Evolutionary conservation across 2,113 vertebrate species (phyloP).

Genomic region (Poicephalus meyeri): DNA sequence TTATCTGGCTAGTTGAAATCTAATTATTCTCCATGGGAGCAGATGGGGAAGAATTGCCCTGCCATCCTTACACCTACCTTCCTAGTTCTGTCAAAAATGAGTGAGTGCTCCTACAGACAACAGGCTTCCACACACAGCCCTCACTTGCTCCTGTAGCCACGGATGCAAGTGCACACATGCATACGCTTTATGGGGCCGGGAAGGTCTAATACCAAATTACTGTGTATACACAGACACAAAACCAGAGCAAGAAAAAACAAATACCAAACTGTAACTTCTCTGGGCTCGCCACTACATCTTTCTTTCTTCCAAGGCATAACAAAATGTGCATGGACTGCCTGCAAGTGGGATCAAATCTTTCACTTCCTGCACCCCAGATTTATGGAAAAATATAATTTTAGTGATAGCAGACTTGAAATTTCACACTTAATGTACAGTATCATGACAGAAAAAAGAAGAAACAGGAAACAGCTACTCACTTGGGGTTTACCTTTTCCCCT

Average conservation of each 20-base stretch:
- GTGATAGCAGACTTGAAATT: neutral
- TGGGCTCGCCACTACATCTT: neutral
- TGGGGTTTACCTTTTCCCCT: slow-evolving; percentile 93
- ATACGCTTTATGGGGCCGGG: neutral
- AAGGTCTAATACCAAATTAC: neutral
- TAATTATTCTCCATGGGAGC: neutral
- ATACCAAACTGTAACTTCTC: neutral
- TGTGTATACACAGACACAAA: neutral
- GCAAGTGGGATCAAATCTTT: neutral
- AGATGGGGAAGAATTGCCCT: neutral
- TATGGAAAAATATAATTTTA: neutral
- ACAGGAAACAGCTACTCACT: slow-evolving; percentile 80
- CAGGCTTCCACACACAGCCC: neutral
- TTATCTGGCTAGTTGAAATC: neutral
- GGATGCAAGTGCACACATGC: neutral
- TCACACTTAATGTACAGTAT: neutral
- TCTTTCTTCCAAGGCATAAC: neutral
- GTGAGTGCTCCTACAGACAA: neutral
- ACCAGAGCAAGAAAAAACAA: neutral
- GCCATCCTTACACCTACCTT: neutral
- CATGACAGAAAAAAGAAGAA: neutral
- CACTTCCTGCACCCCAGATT: neutral
- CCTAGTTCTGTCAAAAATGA: neutral
- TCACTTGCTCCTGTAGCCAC: neutral
- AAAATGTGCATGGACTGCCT: neutral